Evolutionary conservation across 2,797 vertebrate genomes (phyloP).

Genomic region (Leptoclinus maculatus): DNA sequence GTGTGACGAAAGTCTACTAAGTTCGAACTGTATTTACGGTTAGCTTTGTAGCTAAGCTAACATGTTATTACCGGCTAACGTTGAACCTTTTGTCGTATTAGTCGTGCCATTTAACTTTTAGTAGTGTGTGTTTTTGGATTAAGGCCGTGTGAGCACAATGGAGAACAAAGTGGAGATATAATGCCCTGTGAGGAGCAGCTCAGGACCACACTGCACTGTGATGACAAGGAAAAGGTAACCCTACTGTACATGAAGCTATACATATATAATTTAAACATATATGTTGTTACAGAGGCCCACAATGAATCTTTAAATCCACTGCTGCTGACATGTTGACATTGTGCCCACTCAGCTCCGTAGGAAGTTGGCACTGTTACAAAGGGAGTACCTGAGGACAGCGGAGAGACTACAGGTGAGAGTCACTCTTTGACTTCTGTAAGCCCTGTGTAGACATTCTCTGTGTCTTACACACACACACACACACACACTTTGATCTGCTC

Average conservation of each 20-base stretch:
- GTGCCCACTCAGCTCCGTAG: constrained; percentile 68
- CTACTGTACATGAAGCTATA: neutral
- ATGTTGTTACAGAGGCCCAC: too few relatives aligned
- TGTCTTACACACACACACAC: neutral
- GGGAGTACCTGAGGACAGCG: constrained; percentile 77
- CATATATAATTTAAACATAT: too few relatives aligned
- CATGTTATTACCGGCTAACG: neutral
- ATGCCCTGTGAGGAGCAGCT: constrained; percentile 69
- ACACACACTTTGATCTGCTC: neutral
- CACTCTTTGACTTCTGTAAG: neutral
- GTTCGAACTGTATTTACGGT: neutral
- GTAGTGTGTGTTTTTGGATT: neutral
- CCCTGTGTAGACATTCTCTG: neutral
- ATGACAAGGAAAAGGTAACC: constrained; percentile 77
- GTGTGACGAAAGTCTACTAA: neutral
- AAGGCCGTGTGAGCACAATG: constrained; percentile 48
- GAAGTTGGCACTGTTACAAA: constrained; percentile 75
- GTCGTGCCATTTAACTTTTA: neutral
- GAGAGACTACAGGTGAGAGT: constrained; percentile 75
- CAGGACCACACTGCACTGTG: constrained; percentile 62
- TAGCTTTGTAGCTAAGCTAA: neutral
- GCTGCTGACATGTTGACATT: neutral
- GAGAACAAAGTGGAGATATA: constrained; percentile 31
- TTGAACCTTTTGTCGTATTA: neutral
- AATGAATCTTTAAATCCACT: neutral